Percentiles rank a stretch among this genome's conserved stretches.
Conservation (phyloP, 2,113 vertebrate genomes). For the Pandion haliaetus region DNA sequence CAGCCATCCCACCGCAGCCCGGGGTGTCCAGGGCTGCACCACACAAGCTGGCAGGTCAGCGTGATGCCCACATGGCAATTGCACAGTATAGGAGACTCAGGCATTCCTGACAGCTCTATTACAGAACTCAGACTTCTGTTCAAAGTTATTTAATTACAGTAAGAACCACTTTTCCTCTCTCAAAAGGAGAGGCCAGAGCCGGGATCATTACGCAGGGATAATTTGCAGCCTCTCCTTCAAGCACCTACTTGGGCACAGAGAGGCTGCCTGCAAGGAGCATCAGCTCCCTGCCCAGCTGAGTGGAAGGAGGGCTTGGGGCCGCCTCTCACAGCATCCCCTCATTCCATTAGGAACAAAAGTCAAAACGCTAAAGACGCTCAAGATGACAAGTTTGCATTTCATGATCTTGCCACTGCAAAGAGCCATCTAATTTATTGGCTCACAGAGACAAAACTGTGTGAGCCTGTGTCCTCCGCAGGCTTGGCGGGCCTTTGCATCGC, state of each 20-base stretch:
- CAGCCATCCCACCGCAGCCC: rapidly evolving
- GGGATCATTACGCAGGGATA: not conserved
- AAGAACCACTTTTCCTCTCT: not conserved
- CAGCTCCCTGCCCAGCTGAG: not conserved
- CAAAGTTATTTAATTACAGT: not conserved
- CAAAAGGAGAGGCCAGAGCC: not conserved
- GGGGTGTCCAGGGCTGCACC: not conserved
- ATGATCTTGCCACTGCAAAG: not conserved
- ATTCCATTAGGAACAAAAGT: not conserved
- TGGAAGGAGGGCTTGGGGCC: not conserved
- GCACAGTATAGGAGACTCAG: rapidly evolving
- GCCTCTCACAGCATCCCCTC: not conserved
- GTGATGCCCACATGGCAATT: rapidly evolving
- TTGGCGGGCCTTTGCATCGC: rapidly evolving
- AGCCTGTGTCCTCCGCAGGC: rapidly evolving
- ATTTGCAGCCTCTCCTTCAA: not conserved
- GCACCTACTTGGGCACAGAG: not conserved
- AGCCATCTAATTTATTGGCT: not conserved
- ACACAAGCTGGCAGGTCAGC: not conserved
- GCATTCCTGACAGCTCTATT: not conserved
- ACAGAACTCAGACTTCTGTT: not conserved
- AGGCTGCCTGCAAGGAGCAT: not conserved
- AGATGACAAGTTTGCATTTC: not conserved
- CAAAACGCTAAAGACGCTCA: not conserved
- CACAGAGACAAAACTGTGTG: rapidly evolving